Evolutionary conservation across 2,888 invertebrate genomes (phyloP), one percentile per base, ranked within the genome.

Genomic region (Hydropsyche betteni): DNA sequence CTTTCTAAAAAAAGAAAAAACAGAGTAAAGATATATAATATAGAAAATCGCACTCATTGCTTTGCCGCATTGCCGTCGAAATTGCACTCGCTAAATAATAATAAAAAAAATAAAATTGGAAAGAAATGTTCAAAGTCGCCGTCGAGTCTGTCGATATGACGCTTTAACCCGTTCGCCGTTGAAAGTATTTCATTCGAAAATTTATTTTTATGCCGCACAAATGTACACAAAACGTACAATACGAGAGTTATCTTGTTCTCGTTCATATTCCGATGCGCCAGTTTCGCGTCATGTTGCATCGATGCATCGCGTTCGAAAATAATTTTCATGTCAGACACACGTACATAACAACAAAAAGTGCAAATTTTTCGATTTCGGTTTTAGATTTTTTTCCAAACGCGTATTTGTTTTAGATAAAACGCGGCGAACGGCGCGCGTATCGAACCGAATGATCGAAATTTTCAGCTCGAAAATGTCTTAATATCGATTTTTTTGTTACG

Each of bases 201-300:
- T 24, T 24, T 24, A 24, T 24, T 24, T 24, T 24, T 24, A 24
- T 24, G 24, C 1, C 24, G 24, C 24, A 24, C 1, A 24, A 24
- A 24, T 24, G 2, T 24, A 2, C 2, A 24, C 24, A 24, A 24
- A 24, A 24, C 24, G 24, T 24, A 24, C 24, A 24, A 24, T 24
- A 24, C 24, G 12, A 16, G 55, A 74, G 76, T 76, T 74, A 38
- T 61, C 14, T 58, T 69, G 10, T 16, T 73, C 24, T 73, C 50
- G 61, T 33, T 69, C 7, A 74, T 16, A 36, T 53, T 50, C 64
- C 64, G 68, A 50, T 64, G 68, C 61, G 71, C 72, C 75, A 77
- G 74, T 77, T 77, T 74, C 53, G 64, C 64, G 77, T 74, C 75
- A 74, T 72, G 72, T 77, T 77, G 71, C 72, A 61, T 53, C 24